These are phyloP conservation scores for Malachius bipustulatus DNA, from an alignment of 2,888 invertebrate species.

Conservation along the genomic window DNA sequence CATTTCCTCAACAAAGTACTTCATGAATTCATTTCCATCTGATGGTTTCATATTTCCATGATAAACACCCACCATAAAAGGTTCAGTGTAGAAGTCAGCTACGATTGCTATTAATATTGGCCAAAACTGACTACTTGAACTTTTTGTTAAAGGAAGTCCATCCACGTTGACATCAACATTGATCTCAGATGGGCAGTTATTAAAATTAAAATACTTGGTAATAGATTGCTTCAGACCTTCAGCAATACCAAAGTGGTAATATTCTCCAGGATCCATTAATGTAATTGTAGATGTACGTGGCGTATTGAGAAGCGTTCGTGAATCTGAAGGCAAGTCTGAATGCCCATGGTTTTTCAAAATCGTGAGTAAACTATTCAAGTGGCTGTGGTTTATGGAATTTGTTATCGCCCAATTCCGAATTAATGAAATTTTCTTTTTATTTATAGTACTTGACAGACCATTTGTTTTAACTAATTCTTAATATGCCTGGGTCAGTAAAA, in stretches of 20 bases:
- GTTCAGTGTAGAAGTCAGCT: slow-evolving; percentile 1
- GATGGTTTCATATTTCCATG: slow-evolving; percentile 9
- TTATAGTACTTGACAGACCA: too few species aligned
- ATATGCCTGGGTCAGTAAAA: too few species aligned
- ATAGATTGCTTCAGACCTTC: not conserved
- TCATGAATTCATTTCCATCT: not conserved
- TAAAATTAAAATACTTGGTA: not conserved
- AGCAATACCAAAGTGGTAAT: slow-evolving; percentile 3
- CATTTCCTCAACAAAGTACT: not conserved
- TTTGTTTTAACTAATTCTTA: too few species aligned
- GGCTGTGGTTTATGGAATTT: too few species aligned
- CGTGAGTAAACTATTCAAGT: too few species aligned
- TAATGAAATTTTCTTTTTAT: too few species aligned
- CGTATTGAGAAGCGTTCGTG: too few species aligned
- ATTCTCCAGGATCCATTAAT: too few species aligned
- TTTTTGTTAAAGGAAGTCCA: slow-evolving; percentile 5
- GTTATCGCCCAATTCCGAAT: too few species aligned
- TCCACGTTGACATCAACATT: slow-evolving; percentile 1
- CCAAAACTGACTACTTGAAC: slow-evolving; percentile 5
- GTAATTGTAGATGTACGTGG: too few species aligned
- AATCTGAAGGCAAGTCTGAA: too few species aligned
- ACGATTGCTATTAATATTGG: slow-evolving; percentile 4
- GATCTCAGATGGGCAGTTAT: not conserved
- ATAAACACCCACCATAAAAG: slow-evolving; percentile 7
- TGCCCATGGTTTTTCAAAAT: too few species aligned